phyloP scores from a whole-genome alignment of 2,797 vertebrate species.

The Morus bassanus region DNA sequence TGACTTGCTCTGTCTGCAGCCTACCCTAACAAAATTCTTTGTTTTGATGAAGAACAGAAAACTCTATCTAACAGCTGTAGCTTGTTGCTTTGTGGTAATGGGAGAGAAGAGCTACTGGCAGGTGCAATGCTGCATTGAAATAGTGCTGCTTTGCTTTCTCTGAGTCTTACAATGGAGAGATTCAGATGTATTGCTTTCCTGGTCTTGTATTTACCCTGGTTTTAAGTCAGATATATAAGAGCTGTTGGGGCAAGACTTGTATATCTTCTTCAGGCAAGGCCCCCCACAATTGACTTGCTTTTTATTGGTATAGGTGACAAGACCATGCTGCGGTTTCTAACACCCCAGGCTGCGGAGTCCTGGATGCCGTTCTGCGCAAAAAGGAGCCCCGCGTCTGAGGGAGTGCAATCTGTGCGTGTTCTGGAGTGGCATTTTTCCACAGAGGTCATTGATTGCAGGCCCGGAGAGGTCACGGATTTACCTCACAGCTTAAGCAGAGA shows the following conservation, averaged over 20 bases:
- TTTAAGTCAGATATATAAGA: not conserved
- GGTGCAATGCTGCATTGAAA: not conserved
- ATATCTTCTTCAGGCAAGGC: not conserved
- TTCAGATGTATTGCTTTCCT: not conserved
- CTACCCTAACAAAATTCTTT: not conserved
- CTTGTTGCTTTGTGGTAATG: not conserved
- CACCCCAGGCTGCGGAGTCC: not conserved
- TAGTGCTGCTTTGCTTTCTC: not conserved
- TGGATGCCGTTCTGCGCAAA: not conserved
- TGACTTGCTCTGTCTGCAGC: not conserved
- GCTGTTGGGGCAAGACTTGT: not conserved
- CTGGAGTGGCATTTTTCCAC: not conserved
- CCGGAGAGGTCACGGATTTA: not conserved
- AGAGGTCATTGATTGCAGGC: not conserved
- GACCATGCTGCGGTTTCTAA: not conserved
- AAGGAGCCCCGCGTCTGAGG: rapidly evolving
- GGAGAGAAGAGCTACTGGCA: not conserved
- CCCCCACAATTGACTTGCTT: not conserved
- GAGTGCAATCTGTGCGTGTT: not conserved
- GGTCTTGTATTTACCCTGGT: not conserved
- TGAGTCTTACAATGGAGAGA: not conserved
- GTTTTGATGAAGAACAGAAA: not conserved
- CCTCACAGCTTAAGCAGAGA: not conserved
- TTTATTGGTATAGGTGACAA: not conserved
- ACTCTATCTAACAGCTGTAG: not conserved